Evolutionary conservation across 2,888 invertebrate genomes (phyloP), one percentile per base, ranked within the genome.

Genomic region (Macrophya alboannulata): DNA sequence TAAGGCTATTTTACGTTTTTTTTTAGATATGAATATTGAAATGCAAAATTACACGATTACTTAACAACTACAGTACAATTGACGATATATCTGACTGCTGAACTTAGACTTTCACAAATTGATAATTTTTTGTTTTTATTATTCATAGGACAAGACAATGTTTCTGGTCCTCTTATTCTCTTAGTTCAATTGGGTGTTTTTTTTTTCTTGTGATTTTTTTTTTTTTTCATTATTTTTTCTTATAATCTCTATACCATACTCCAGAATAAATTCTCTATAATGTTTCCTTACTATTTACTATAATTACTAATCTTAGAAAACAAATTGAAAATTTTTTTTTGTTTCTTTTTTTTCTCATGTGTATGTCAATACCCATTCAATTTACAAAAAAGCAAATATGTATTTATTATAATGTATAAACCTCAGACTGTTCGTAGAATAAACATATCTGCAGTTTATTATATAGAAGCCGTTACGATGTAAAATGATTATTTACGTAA

Each of bases 41-140:
- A 31, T 68, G 68, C 45, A 68, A 83, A 83, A 83, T 68, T 83
- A 31, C 65, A 65, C n/a, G 48, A 68, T 55, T 43, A 74, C 83
- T 83, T 83, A 83, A 83, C n/a, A 45, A 83, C 68, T 68, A 68
- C 68, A 48, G 45, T 68, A 83, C 68, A 83, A 83, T 83, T 83
- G 83, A 83, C 83, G 37, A 71, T 68, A 45, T 37, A 68, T 45
- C 51, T 48, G 48, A 68, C 83, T 68, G 83, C 83, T 51, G 37
- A 83, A 83, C 65, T 83, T 71, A 68, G 83, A 48, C 65, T 51
- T 83, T 83, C 51, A 48, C 83, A 83, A 83, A 83, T 48, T 15
- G 48, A 83, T 83, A 83, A 45, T n/a, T 31, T 31, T 31, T 31
- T 45, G 9, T 55, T 79, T 79, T 15, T 25, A 21, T 10, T 10